Conservation (phyloP, 2,888 invertebrate genomes). For the Lasius platythorax region DNA sequence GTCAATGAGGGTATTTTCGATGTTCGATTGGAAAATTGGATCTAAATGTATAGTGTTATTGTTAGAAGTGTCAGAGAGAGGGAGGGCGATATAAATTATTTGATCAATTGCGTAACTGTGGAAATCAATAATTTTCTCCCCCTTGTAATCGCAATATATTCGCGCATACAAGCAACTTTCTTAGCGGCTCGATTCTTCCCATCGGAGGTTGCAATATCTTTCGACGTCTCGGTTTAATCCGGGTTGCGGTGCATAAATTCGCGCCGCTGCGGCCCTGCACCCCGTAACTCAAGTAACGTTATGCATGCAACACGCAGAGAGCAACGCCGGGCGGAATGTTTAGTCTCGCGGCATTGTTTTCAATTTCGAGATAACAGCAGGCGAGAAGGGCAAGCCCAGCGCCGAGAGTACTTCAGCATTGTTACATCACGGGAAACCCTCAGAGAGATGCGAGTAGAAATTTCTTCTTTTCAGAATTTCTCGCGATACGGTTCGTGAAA, state of each 20-base stretch:
- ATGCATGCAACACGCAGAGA: constrained; percentile 47
- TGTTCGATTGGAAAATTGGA: background rate
- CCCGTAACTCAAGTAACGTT: constrained; percentile 52
- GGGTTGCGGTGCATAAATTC: constrained; percentile 6
- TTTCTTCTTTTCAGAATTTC: constrained; percentile 13
- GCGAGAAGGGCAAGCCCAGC: constrained; percentile 36
- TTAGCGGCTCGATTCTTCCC: background rate
- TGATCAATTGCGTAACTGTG: background rate
- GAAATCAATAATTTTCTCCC: background rate
- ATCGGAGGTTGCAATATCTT: background rate
- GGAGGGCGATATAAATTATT: background rate
- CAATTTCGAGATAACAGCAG: constrained; percentile 54
- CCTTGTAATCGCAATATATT: background rate
- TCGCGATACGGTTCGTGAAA: background rate
- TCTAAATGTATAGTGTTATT: background rate
- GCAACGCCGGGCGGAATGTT: constrained; percentile 46
- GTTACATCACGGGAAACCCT: constrained; percentile 17
- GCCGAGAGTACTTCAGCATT: constrained; percentile 23
- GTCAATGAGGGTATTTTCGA: too few species aligned
- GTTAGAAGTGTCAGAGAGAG: background rate
- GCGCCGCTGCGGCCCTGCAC: constrained; percentile 42
- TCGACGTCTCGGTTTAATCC: constrained; percentile 34
- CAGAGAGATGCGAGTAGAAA: constrained; percentile 9
- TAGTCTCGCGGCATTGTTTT: constrained; percentile 56
- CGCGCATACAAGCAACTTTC: background rate